phyloP scores from a whole-genome alignment of 2,797 vertebrate species.

The Phoxinus dragarum region DNA sequence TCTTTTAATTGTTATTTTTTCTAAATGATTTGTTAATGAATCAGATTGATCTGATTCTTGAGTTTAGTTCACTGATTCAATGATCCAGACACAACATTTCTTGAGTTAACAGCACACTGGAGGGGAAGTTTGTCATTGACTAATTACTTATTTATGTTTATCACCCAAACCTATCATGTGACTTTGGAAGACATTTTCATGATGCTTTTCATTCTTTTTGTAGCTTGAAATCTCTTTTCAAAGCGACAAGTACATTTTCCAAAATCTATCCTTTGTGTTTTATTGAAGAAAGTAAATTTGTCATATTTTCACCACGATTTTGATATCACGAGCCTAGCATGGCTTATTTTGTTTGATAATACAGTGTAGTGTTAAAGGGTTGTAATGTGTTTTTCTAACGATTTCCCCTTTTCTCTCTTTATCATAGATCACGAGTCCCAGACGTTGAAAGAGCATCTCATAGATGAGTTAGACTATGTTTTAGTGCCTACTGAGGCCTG shows the following conservation, averaged over 20 bases:
- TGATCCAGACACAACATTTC: not conserved
- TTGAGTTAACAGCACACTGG: not conserved
- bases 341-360: not conserved
- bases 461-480: constrained; percentile 95
- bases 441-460: constrained; percentile 92
- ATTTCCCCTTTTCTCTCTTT: constrained; percentile 42
- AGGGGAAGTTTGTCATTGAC: not conserved
- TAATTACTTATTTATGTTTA: not conserved
- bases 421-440: constrained; percentile 87
- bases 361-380: not conserved
- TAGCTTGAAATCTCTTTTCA: not conserved
- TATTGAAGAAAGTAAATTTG: not conserved
- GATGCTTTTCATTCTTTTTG: not conserved
- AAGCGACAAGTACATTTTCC: not conserved
- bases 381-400: not conserved
- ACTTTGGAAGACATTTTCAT: not conserved
- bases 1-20: not conserved
- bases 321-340: not conserved
- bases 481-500: constrained; percentile 93
- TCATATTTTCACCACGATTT: not conserved
- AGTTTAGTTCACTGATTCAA: not conserved
- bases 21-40: not conserved
- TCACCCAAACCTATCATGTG: not conserved
- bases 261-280: not conserved
- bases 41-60: not conserved